These are phyloP conservation scores for Mormyrus hasselquistii DNA, from an alignment of 2,797 vertebrate genomes.

Conservation along the genomic window DNA sequence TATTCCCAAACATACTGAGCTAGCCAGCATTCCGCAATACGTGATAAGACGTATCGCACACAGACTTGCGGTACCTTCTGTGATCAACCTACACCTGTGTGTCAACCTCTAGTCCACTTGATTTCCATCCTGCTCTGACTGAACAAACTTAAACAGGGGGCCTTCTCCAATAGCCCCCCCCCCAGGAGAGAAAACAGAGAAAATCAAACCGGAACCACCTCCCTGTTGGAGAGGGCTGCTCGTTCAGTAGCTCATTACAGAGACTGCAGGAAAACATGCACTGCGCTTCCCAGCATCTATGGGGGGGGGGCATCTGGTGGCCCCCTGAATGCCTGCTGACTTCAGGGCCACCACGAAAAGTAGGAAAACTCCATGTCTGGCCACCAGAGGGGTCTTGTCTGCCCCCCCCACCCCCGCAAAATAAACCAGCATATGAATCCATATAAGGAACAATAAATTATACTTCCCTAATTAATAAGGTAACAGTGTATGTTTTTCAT, in stretches of 20 bases:
- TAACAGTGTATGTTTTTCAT: background rate
- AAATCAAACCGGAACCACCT: no score
- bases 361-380: background rate
- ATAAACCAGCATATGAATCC: background rate
- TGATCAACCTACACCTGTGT: background rate
- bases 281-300: no score
- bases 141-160: no score
- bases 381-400: background rate
- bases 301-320: background rate
- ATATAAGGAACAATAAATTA: background rate
- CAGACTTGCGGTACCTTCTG: background rate
- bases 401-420: background rate
- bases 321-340: no score
- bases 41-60: background rate
- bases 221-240: no score
- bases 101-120: no score
- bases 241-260: no score
- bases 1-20: background rate
- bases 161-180: no score
- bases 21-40: background rate
- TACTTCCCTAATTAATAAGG: background rate
- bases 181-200: no score
- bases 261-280: no score
- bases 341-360: background rate
- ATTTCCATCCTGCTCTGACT: no score